Evolutionary conservation across 2,113 vertebrate genomes (phyloP), one percentile per base, ranked within the genome.

Genomic region (Thamnaconus septentrionalis): DNA sequence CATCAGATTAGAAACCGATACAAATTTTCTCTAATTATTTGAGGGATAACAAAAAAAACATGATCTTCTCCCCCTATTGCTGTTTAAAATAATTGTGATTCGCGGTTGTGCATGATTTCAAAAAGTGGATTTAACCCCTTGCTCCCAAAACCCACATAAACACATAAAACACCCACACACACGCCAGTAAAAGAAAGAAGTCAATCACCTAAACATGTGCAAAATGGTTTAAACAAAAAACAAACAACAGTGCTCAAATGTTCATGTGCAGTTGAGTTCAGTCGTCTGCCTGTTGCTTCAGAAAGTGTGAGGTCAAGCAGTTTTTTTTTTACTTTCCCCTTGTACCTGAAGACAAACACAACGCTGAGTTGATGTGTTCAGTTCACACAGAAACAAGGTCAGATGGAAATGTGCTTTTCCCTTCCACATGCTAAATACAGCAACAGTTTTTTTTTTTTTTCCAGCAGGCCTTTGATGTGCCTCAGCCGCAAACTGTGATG

Each of bases 351-450:
- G 68, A 69, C 45, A 59, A 69, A 71, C 65, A 76, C 59, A 76
- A 76, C 80, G 64, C 66, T 52, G 59, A 78, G 79, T 79, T 84
- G 75, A 82, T 71, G 72, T 68, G 65, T 64, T 70, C 66, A 72
- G 61, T 78, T 82, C 72, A 70, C 44, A 45, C 61, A 66, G 69
- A 83, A 83, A 83, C 76, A 74, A 78, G 83, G 76, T 84, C 78
- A 70, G 52, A 59, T 31, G 42, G 18, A 73, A 85, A 76, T 70
- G 39, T 58, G 60, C 12, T 60, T 64, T 75, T 47, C 69, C 8
- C 18, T 31, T 31, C 18, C 18, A 31, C 1, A 31, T 31, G 8
- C 56, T 75, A 56, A 66, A 72, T 82, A 70, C 59, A 81, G 57
- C 73, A 80, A 85, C 76, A 81, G 66, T 71, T 68, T 71, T 71